Evolutionary conservation across 2,888 invertebrate genomes (phyloP).

Genomic region (Ornithoptera alexandrae): DNA sequence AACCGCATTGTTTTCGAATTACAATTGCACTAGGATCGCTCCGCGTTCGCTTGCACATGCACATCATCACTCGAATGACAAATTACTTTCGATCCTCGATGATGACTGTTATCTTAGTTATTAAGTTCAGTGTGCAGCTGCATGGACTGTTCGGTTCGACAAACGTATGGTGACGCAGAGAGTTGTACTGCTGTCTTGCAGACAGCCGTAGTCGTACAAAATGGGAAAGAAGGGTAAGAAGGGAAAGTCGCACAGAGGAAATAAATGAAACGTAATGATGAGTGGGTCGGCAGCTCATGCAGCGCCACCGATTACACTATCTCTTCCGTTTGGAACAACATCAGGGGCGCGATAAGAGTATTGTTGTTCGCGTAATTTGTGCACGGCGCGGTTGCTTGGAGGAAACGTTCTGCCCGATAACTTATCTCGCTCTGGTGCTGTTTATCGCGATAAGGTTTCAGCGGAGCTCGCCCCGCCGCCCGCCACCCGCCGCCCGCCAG

Average conservation of each 20-base stretch:
- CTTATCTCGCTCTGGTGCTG: conserved; percentile 44
- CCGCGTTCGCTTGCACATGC: conserved; percentile 9
- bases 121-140: no score
- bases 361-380: conserved; percentile 43
- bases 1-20: conserved; percentile 45
- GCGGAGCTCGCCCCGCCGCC: not conserved
- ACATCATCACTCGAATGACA: conserved; percentile 3
- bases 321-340: conserved; percentile 46
- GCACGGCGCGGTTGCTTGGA: conserved; percentile 57
- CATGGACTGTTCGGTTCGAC: no score
- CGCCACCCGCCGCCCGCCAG: not conserved
- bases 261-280: conserved; percentile 13
- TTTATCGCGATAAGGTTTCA: conserved; percentile 34
- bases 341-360: conserved; percentile 40
- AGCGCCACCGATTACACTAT: conserved; percentile 44
- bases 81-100: not conserved
- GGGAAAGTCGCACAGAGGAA: no score
- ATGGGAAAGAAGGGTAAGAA: no score
- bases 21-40: conserved; percentile 39
- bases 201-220: no score
- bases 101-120: no score
- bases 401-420: conserved; percentile 58
- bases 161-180: no score
- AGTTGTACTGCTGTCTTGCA: no score
- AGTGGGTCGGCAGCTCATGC: conserved; percentile 23